These are phyloP conservation scores for Aphaenogaster floridana DNA, from an alignment of 1,140 invertebrate genomes.

Conservation along the genomic window DNA sequence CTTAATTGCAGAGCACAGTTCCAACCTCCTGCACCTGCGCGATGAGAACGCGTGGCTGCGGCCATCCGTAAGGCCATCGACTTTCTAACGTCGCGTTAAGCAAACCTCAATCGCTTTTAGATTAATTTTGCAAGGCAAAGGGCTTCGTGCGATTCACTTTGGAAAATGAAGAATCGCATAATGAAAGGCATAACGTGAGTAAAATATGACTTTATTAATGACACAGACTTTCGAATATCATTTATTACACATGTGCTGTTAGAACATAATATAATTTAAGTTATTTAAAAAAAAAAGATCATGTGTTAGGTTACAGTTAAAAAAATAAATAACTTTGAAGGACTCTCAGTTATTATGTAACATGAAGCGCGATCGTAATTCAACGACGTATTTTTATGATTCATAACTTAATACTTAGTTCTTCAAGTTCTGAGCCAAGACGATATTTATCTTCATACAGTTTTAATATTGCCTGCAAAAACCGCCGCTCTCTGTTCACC, in stretches of 20 bases:
- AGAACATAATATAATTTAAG: neutral
- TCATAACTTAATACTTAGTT: slow-evolving; percentile 74
- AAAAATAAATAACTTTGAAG: neutral
- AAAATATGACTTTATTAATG: neutral
- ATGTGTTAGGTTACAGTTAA: neutral
- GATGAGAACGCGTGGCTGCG: slow-evolving; percentile 65
- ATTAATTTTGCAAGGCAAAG: slow-evolving; percentile 55
- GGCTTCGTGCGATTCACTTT: neutral
- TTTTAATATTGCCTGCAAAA: slow-evolving; percentile 79
- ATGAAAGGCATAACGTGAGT: neutral
- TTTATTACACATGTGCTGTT: neutral
- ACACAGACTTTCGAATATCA: neutral
- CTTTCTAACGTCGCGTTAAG: slow-evolving; percentile 42
- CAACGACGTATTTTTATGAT: slow-evolving; percentile 68
- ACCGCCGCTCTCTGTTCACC: slow-evolving; percentile 59
- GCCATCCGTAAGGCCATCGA: slow-evolving; percentile 67
- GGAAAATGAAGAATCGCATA: slow-evolving; percentile 1
- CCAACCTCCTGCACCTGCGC: slow-evolving; percentile 78
- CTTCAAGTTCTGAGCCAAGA: slow-evolving; percentile 68
- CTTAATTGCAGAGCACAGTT: slow-evolving; percentile 80
- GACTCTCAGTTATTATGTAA: slow-evolving; percentile 25
- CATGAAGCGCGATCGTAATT: slow-evolving; percentile 61
- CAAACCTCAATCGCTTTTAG: slow-evolving; percentile 63
- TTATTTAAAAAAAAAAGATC: neutral
- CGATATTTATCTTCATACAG: slow-evolving; percentile 81